A percentile compares a stretch with the other conserved stretches of the same genome.
These are phyloP conservation scores for Limnephilus auricula DNA, from an alignment of 2,888 invertebrate genomes.

Conservation along the genomic window DNA sequence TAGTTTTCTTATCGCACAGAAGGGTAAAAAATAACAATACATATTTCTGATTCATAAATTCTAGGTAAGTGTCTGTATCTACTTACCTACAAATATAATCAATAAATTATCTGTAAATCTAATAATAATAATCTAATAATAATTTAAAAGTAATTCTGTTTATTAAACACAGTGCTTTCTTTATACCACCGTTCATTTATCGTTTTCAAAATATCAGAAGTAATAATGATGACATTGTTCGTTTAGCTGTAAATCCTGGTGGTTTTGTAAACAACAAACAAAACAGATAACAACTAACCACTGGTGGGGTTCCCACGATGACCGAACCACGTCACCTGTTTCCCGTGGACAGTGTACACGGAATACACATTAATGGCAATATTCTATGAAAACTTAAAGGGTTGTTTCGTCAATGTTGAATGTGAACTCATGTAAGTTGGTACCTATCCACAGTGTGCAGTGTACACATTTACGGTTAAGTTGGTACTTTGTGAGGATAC, in stretches of 20 bases:
- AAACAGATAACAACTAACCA: neutral
- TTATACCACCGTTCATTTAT: neutral
- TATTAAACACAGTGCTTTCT: neutral
- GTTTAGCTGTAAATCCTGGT: neutral
- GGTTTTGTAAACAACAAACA: neutral
- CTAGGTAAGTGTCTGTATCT: too few species aligned
- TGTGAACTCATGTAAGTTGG: neutral
- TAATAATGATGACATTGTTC: neutral
- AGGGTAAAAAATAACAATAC: too few species aligned
- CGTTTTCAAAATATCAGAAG: neutral
- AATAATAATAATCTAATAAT: too few species aligned
- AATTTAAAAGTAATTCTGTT: too few species aligned
- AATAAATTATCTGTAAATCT: too few species aligned
- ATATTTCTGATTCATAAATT: too few species aligned
- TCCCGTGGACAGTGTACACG: constrained; percentile 2
- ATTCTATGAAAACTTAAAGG: neutral
- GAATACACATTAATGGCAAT: constrained; percentile 2
- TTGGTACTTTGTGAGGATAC: neutral
- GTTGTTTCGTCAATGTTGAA: neutral
- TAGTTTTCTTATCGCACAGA: too few species aligned
- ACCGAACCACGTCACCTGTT: neutral
- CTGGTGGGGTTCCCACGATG: neutral
- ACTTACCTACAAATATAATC: too few species aligned
- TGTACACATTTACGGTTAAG: neutral
- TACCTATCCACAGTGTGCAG: neutral